Evolutionary conservation across 2,888 invertebrate species (phyloP), one percentile per base, ranked within the genome.

Genomic region (Mythimna pallens): DNA sequence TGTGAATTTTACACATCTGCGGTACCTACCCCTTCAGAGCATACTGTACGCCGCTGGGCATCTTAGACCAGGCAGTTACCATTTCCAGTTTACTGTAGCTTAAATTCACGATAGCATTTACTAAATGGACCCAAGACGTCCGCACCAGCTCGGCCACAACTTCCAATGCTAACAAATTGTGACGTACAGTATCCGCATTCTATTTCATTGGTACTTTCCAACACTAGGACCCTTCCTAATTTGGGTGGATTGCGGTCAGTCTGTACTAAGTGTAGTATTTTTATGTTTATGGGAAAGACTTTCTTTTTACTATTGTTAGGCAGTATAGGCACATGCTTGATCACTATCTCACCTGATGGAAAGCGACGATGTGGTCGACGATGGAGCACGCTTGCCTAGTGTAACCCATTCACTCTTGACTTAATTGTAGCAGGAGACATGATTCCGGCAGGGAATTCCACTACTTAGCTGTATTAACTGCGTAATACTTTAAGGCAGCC

Each of bases 111-210:
- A 20, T 20, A 54, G 7, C 62, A 1, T 57, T 80, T 9, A 65
- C 17, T 64, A 65, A 57, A 59, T 25, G 30, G 4, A 50, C 34
- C 50, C 22, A 65, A 65, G 65, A 62, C 22, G 10, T 47, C 54
- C 30, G 9, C 22, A 43, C 17, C 59, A 17, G 3, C 20, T 36
- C 20, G n/a, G 12, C 64, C 59, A 65, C 64, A 65, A 59, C 43
- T 77, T 67, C 66, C 72, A 79, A 76, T 63, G 72, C 78, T 66
- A 69, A 81, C 65, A 81, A 87, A 86, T 87, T 86, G 80, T 64
- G 82, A 82, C 55, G 69, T 62, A 75, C 63, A 43, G 36, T 68
- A 20, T 22, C 57, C 55, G 34, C 40, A 54, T 62, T 52, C 58
- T 73, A 72, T 67, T 77, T 82, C 65, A 77, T 67, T 74, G 76